phyloP scores from a whole-genome alignment of 2,113 vertebrate genomes.

The Rhabdornis inornatus region DNA sequence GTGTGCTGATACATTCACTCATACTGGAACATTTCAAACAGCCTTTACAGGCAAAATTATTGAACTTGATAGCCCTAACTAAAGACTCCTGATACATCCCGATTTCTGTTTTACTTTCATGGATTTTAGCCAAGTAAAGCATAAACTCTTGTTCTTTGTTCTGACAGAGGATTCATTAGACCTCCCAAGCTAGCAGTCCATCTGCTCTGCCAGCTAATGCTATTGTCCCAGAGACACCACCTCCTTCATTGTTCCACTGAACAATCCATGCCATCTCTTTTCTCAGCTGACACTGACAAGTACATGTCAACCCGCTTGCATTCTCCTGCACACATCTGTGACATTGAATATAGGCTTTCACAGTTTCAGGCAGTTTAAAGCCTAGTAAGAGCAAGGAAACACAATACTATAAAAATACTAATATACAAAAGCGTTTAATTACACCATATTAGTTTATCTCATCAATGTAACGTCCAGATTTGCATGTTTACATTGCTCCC shows the following conservation, averaged over 20 bases:
- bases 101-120: not conserved
- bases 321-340: conserved; percentile 40
- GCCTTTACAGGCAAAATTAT: not conserved
- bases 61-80: not conserved
- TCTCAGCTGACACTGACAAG: conserved; percentile 57
- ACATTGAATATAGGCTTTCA: conserved; percentile 44
- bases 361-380: conserved; percentile 1
- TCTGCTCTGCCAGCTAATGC: conserved; percentile 52
- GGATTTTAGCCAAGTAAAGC: not conserved
- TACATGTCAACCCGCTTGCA: conserved; percentile 23
- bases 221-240: conserved; percentile 53
- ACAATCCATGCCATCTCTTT: conserved; percentile 43
- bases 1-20: not conserved
- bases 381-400: not conserved
- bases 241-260: conserved; percentile 39
- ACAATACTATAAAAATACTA: not conserved
- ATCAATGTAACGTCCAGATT: not conserved
- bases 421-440: not conserved
- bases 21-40: not conserved
- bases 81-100: not conserved
- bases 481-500: not conserved
- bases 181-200: conserved; percentile 52
- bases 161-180: conserved; percentile 33
- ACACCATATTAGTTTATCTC: not conserved
- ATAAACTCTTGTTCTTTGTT: conserved; percentile 44